Evolutionary conservation across 1,140 invertebrate species (phyloP), one percentile per base, ranked within the genome.

Genomic region (Cecropterus lyciades): DNA sequence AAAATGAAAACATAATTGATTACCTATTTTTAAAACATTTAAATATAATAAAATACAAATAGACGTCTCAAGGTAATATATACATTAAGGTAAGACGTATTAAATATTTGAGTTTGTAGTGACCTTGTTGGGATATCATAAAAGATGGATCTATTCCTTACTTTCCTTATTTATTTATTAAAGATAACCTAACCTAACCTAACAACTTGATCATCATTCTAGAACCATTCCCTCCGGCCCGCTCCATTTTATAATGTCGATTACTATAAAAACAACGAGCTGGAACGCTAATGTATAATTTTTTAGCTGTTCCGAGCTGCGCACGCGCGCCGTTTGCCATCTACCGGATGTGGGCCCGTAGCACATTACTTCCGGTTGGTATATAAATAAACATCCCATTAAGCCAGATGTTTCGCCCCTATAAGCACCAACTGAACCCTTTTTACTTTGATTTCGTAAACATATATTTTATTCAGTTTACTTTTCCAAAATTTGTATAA

Each of bases 301-400:
- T 71, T 70, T 48, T 57, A 67, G 37, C 10, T 65, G 27, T 33
- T 7, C 30, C 30, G 30, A 33, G 30, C 48, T 59, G 72, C 66
- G 73, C 75, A 75, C 81, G 74, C 72, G 78, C 67, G 70, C 67
- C 66, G 48, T 73, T 85, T 74, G 70, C 63, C 30, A 60, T 55
- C 53, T 70, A 69, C 78, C 80, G 87, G 87, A 89, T 87, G 85
- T 82, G 84, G 82, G 80, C 70, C 79, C 75, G 67, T 70, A 77
- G 78, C 75, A 74, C 75, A 77, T 75, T 82, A 81, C 76, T 89
- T 89, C 85, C 86, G 82, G 72, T 73, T 65, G 74, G 78, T 76
- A 79, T 84, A 87, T 89, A 87, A 86, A 89, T 89, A 87, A 85
- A 87, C 80, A 84, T 77, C 53, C 67, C 76, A 83, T 80, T 77